phyloP scores from a whole-genome alignment of 1,140 invertebrate species.

The Drosophila grimshawi region DNA sequence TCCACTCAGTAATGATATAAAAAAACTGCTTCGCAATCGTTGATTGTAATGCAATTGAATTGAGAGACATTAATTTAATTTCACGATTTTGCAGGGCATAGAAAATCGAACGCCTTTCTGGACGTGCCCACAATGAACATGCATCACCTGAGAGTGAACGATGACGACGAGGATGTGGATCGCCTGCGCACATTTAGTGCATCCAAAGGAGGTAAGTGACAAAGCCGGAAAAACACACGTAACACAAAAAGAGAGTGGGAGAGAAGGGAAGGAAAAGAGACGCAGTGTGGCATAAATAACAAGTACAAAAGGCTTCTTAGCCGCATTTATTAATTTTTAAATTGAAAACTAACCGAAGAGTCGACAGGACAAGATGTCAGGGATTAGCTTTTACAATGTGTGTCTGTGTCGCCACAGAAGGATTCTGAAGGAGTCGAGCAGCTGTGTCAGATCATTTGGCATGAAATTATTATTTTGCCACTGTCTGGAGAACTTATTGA shows the following conservation, averaged over 20 bases:
- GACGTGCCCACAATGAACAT: slow-evolving; percentile 89
- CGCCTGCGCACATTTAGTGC: slow-evolving; percentile 94
- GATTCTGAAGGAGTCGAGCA: not conserved
- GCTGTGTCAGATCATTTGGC: slow-evolving; percentile 14
- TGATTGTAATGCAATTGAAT: slow-evolving; percentile 37
- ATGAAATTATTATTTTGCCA: slow-evolving; percentile 44
- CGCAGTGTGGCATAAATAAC: not conserved
- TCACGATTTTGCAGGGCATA: slow-evolving; percentile 82
- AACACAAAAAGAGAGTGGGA: too few relatives aligned
- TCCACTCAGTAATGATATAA: too few relatives aligned
- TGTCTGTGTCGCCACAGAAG: too few relatives aligned
- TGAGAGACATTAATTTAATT: slow-evolving; percentile 32
- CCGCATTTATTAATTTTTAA: slow-evolving; percentile 72
- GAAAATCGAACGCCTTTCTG: slow-evolving; percentile 91
- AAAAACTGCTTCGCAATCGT: not conserved
- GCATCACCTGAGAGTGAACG: slow-evolving; percentile 85
- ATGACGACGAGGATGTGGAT: slow-evolving; percentile 91
- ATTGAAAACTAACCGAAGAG: slow-evolving; percentile 71
- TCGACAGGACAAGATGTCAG: slow-evolving; percentile 25
- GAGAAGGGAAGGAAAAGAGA: not conserved
- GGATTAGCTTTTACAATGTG: slow-evolving; percentile 44
- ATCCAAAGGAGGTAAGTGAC: slow-evolving; percentile 92
- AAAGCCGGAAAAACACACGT: not conserved
- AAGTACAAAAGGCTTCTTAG: slow-evolving; percentile 22
- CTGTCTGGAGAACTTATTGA: slow-evolving; percentile 55